A percentile compares a stretch with the other conserved stretches of the same genome.
Conservation (phyloP, 1,140 invertebrate species). For the Protaetia brevitarsis region DNA sequence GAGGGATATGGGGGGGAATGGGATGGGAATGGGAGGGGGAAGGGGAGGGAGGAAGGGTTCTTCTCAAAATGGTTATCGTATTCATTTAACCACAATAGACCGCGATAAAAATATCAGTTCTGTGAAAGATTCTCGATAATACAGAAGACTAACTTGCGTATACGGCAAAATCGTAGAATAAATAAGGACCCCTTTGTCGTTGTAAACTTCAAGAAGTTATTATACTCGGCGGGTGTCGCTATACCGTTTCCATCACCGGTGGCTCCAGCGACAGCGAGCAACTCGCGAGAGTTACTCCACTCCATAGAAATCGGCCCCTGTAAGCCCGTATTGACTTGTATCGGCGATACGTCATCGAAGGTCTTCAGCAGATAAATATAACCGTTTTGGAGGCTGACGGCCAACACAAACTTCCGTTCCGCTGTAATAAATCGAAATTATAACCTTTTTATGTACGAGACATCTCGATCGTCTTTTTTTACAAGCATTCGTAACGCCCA, state of each 20-base stretch:
- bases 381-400: conserved; percentile 85
- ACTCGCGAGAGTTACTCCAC: conserved; percentile 92
- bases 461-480: neutral
- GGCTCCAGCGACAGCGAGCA: conserved; percentile 87
- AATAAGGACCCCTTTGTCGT: conserved; percentile 59
- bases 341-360: conserved; percentile 89
- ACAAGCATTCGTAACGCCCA: conserved; percentile 48
- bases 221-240: conserved; percentile 43
- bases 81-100: neutral
- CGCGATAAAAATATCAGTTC: neutral
- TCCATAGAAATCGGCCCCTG: conserved; percentile 79
- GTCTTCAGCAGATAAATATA: conserved; percentile 83
- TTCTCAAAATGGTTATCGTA: neutral
- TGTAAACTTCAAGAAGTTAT: conserved; percentile 69
- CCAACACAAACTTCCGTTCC: conserved; percentile 71
- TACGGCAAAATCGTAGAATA: conserved; percentile 64
- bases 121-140: neutral
- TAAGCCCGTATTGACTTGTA: conserved; percentile 77
- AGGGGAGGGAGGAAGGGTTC: too few species aligned
- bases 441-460: neutral
- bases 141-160: conserved; percentile 57
- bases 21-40: too few species aligned
- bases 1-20: too few species aligned
- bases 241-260: conserved; percentile 44
- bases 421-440: conserved; percentile 47